phyloP scores from a whole-genome alignment of 2,113 vertebrate genomes.

The Limnothrissa miodon region DNA sequence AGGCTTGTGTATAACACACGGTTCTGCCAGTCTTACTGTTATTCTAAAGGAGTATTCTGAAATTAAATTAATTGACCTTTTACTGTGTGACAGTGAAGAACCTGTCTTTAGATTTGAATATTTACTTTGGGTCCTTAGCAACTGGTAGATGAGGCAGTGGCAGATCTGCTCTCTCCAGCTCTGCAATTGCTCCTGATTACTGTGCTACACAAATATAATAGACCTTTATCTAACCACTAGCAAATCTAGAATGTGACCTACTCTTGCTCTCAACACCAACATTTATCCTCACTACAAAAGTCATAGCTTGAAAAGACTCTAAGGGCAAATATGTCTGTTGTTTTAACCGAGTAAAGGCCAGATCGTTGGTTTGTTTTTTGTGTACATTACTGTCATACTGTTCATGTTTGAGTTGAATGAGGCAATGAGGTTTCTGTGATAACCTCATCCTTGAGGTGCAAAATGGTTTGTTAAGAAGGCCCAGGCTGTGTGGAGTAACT shows the following conservation, averaged over 20 bases:
- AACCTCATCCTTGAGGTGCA: neutral
- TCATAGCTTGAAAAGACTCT: neutral
- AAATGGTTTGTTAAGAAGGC: constrained; percentile 15
- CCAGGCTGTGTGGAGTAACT: neutral
- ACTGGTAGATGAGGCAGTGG: neutral
- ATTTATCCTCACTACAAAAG: neutral
- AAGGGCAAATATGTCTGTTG: neutral
- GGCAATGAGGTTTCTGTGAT: neutral
- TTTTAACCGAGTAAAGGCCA: neutral
- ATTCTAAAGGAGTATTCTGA: neutral
- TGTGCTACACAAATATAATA: neutral
- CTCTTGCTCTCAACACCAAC: neutral
- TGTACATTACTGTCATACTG: neutral
- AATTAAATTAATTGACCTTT: neutral
- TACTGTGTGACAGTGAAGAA: neutral
- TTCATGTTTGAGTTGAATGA: neutral
- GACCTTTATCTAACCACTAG: neutral
- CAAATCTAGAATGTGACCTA: neutral
- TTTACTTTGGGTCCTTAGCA: neutral
- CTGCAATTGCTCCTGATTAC: neutral
- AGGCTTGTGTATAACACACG: neutral
- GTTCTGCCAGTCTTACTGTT: neutral
- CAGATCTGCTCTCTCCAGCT: neutral
- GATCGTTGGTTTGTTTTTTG: neutral
- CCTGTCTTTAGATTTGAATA: neutral